phyloP scores from a whole-genome alignment of 2,113 vertebrate species.

The Pygathrix nemaeus region DNA sequence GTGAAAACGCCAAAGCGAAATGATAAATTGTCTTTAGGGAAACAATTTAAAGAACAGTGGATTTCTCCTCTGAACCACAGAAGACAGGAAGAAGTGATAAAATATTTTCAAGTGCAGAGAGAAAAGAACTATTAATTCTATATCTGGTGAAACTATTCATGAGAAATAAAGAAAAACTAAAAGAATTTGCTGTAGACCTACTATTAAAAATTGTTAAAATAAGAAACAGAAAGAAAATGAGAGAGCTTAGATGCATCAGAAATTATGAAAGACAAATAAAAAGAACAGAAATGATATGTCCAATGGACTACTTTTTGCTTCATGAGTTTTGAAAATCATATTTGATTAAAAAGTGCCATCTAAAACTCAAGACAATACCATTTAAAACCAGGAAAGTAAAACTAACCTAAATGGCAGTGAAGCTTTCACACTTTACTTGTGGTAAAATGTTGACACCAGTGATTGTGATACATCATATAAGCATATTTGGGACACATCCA shows the following conservation, averaged over 20 bases:
- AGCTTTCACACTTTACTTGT: not conserved
- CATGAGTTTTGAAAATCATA: not conserved
- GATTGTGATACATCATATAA: not conserved
- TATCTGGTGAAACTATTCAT: not conserved
- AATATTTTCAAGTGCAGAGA: not conserved
- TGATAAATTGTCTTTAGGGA: not conserved
- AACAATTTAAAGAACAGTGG: not conserved
- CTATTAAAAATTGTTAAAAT: not conserved
- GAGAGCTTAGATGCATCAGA: not conserved
- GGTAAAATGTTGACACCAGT: not conserved
- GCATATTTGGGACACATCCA: not conserved
- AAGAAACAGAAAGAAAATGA: not conserved
- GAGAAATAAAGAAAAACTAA: not conserved
- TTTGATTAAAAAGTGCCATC: not conserved
- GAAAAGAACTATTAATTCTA: not conserved
- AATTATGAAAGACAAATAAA: not conserved
- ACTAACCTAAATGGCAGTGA: not conserved
- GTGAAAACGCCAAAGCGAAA: accelerated
- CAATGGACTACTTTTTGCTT: not conserved
- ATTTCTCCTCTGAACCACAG: not conserved
- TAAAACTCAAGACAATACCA: not conserved
- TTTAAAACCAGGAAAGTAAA: not conserved
- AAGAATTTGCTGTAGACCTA: not conserved
- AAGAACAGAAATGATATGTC: not conserved
- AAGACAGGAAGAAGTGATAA: not conserved